phyloP scores from a whole-genome alignment of 2,113 vertebrate species.

The Ammodramus savannarum region DNA sequence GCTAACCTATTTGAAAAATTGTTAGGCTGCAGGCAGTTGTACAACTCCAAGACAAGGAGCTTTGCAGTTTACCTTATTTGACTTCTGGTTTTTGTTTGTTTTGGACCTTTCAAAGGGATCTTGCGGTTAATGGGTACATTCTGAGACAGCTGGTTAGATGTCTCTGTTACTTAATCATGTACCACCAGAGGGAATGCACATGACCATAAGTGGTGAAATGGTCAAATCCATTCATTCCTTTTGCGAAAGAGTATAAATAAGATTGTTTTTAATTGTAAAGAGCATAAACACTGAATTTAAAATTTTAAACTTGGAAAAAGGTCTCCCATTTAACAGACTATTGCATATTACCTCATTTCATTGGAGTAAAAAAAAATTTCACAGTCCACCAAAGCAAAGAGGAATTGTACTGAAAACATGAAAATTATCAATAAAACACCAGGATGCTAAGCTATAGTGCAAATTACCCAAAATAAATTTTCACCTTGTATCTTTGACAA shows the following conservation, averaged over 20 bases:
- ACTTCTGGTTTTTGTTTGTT: background rate
- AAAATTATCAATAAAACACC: conserved; percentile 23
- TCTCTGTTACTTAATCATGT: background rate
- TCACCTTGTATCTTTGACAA: background rate
- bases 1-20: background rate
- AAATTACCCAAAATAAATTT: background rate
- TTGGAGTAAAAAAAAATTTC: background rate
- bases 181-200: background rate
- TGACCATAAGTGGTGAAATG: background rate
- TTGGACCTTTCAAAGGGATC: background rate
- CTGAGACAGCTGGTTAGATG: background rate
- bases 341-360: background rate
- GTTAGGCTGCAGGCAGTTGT: background rate
- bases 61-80: background rate
- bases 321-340: background rate
- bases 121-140: background rate
- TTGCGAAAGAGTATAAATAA: background rate
- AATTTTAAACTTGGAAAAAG: background rate
- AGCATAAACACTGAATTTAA: background rate
- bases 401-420: conserved; percentile 13
- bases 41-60: background rate
- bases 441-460: background rate
- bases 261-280: background rate
- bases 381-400: background rate
- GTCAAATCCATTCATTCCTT: background rate